These are phyloP conservation scores for Clarias batrachus DNA, from an alignment of 2,113 vertebrate genomes.

Conservation along the genomic window DNA sequence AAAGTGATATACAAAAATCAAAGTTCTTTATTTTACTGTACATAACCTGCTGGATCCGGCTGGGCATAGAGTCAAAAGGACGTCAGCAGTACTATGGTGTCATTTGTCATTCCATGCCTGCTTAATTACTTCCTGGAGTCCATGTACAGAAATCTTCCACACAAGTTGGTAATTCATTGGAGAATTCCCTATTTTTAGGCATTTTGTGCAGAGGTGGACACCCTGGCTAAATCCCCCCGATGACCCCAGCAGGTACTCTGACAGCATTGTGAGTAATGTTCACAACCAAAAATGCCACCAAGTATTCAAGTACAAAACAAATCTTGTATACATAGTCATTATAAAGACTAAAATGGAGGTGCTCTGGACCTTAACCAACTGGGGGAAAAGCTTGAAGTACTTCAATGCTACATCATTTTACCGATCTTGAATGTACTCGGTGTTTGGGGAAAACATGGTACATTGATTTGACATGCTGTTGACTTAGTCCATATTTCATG, in stretches of 20 bases:
- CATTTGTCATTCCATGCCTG: too few species aligned
- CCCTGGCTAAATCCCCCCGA: neutral
- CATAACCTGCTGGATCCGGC: too few species aligned
- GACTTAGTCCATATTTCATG: constrained; percentile 31
- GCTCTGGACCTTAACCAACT: neutral
- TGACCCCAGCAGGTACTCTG: neutral
- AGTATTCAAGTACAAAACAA: neutral
- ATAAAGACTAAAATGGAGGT: neutral
- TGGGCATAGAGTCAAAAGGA: too few species aligned
- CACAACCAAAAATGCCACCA: neutral
- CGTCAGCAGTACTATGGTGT: too few species aligned
- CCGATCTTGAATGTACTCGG: neutral
- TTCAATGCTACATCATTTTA: neutral
- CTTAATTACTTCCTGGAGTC: too few species aligned
- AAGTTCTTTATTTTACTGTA: too few species aligned
- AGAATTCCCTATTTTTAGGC: too few species aligned
- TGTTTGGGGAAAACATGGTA: neutral
- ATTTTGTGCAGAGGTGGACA: too few species aligned
- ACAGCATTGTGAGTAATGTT: neutral
- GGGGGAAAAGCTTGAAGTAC: neutral
- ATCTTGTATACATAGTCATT: neutral
- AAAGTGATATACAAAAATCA: too few species aligned
- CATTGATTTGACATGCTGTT: neutral
- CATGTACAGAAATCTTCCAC: too few species aligned
- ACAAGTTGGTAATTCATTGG: too few species aligned